phyloP scores from a whole-genome alignment of 2,888 invertebrate genomes.

The Tubiluchus corallicola region DNA sequence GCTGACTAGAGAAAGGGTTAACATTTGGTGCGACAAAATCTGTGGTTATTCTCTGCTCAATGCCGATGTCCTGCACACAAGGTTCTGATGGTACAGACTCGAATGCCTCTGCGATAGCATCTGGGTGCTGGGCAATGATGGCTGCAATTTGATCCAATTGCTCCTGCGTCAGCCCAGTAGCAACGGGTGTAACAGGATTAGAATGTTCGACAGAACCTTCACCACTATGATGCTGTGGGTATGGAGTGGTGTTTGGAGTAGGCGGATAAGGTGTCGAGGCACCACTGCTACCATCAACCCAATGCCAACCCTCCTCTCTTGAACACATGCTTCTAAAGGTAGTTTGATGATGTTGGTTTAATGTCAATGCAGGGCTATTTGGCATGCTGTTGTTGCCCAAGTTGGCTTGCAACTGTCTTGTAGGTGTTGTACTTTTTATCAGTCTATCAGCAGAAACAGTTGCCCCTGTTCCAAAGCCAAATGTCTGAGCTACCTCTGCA shows the following conservation, averaged over 20 bases:
- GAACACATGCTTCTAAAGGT: neutral
- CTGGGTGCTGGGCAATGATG: neutral
- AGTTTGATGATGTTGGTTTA: neutral
- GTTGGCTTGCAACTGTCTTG: neutral
- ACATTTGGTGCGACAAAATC: conserved; percentile 1
- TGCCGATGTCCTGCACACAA: no score
- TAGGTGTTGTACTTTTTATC: neutral
- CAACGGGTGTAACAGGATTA: neutral
- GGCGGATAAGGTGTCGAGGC: neutral
- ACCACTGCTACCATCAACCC: neutral
- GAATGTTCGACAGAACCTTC: neutral
- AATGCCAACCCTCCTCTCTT: neutral
- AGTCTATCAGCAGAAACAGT: neutral
- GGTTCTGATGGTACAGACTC: neutral
- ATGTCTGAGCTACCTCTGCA: neutral
- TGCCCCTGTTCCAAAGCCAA: neutral
- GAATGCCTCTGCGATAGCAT: neutral
- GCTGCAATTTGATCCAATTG: neutral
- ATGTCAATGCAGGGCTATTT: neutral
- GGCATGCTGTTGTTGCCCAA: neutral
- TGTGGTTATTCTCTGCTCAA: no score
- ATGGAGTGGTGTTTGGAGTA: neutral
- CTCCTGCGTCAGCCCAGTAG: neutral
- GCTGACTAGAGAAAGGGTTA: neutral
- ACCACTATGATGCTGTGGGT: no score